Conservation (phyloP, 2,797 vertebrate genomes). For the Potorous gilbertii region DNA sequence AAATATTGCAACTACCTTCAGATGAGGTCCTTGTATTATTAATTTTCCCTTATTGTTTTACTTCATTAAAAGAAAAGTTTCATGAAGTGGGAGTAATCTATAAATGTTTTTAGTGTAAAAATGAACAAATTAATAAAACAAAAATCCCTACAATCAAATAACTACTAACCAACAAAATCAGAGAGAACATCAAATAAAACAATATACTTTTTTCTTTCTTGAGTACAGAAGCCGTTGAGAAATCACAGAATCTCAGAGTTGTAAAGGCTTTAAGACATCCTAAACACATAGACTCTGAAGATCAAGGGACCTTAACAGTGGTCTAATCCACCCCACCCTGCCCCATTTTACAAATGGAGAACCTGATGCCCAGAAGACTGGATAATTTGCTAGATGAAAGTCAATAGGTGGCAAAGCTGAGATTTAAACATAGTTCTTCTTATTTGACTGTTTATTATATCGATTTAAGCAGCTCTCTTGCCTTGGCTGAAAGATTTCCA, state of each 20-base stretch:
- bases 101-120: not conserved
- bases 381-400: not conserved
- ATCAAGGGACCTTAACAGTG: too few relatives aligned
- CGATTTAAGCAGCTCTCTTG: not conserved
- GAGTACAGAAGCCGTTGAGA: slow-evolving; percentile 45
- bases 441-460: not conserved
- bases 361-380: not conserved
- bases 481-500: not conserved
- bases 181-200: not conserved
- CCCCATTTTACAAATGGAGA: not conserved
- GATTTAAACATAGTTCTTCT: not conserved
- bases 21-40: not conserved
- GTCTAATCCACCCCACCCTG: not conserved
- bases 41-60: not conserved
- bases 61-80: not conserved
- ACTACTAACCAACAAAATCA: not conserved
- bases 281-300: too few relatives aligned
- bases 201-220: slow-evolving; percentile 43
- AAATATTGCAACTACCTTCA: not conserved
- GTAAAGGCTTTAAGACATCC: not conserved
- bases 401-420: not conserved
- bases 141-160: not conserved
- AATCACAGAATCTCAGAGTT: not conserved
- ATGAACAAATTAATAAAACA: not conserved
- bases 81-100: not conserved